These are phyloP conservation scores for Zosterops hypoxanthus DNA, from an alignment of 2,113 vertebrate species.

Conservation along the genomic window DNA sequence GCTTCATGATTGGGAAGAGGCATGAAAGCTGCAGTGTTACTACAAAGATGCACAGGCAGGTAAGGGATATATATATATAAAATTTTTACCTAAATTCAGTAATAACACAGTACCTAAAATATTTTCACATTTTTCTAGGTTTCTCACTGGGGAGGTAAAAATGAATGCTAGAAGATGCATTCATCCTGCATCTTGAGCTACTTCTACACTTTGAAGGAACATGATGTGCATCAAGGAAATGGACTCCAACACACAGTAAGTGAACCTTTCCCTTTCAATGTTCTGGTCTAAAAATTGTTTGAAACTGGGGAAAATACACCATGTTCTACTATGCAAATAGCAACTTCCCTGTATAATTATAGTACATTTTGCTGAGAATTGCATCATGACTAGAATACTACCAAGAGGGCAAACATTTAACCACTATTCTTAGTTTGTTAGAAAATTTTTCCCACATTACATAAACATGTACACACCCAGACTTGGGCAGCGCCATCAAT, in stretches of 20 bases:
- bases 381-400: conserved; percentile 36
- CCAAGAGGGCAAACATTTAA: conserved; percentile 33
- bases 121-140: not conserved
- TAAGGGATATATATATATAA: accelerated
- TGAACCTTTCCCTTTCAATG: not conserved
- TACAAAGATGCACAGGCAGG: not conserved
- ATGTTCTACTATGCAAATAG: conserved; percentile 46
- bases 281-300: not conserved
- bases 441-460: conserved; percentile 45
- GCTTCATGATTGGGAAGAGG: not conserved
- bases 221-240: not conserved
- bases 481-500: not conserved
- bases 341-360: conserved; percentile 19
- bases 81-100: not conserved
- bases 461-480: not conserved
- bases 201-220: not conserved
- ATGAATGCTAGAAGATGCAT: not conserved
- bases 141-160: not conserved
- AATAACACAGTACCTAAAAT: not conserved
- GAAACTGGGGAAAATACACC: conserved; percentile 35
- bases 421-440: conserved; percentile 50
- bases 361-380: conserved; percentile 30
- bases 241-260: not conserved
- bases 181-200: not conserved
- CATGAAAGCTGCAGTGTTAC: not conserved